Evolutionary conservation across 92 coral and sea anemone genomes (phyloP).

Genomic region (Zoanthus gigantus): DNA sequence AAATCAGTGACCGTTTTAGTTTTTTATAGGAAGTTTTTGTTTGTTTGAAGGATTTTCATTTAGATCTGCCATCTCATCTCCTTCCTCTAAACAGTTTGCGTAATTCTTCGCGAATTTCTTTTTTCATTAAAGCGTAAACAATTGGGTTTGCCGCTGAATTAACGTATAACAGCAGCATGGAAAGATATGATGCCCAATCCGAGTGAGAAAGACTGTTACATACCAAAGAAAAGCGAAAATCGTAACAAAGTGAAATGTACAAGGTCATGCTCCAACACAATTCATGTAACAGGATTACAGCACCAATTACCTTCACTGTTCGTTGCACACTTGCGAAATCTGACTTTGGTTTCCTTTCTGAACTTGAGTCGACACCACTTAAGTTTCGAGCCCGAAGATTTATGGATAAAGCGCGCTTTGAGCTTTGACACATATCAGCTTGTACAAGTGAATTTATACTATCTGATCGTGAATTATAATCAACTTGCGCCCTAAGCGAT

Average conservation of each 20-base stretch:
- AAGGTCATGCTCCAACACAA: conserved; percentile 30
- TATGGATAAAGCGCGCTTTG: neutral
- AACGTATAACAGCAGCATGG: conserved; percentile 31
- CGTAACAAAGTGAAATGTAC: conserved; percentile 29
- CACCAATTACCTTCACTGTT: conserved; percentile 29
- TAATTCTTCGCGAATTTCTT: conserved; percentile 33
- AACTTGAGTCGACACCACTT: neutral
- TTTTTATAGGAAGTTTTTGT: no score
- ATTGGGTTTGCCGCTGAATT: conserved; percentile 42
- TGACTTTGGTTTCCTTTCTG: neutral
- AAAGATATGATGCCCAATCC: conserved; percentile 12
- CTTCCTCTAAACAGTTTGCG: conserved; percentile 8
- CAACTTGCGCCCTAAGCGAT: conserved; percentile 28
- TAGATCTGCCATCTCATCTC: neutral
- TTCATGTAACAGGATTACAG: conserved; percentile 19
- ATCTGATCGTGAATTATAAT: conserved; percentile 12
- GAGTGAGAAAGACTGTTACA: conserved; percentile 10
- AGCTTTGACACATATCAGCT: neutral
- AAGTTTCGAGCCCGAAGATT: neutral
- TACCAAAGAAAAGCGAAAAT: neutral
- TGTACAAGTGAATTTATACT: neutral
- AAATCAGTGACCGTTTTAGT: no score
- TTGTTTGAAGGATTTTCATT: no score
- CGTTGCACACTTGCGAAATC: conserved; percentile 13
- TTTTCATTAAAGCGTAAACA: conserved; percentile 42